Conservation (phyloP, 2,888 invertebrate species). For the Geophilus truncorum region DNA sequence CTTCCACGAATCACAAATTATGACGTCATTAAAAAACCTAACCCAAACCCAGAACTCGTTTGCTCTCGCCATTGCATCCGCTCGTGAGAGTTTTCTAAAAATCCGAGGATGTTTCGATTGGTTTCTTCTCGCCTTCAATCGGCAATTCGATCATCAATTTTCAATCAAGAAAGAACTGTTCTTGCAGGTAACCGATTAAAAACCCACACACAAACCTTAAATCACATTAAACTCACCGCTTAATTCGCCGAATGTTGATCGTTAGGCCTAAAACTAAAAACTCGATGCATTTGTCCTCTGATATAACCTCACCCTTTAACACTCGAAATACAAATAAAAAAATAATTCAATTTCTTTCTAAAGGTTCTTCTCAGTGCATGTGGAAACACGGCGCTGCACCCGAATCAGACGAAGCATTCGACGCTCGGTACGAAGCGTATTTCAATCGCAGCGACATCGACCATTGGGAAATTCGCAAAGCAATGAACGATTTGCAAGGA, state of each 20-base stretch:
- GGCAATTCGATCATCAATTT: neutral
- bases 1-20: neutral
- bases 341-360: no score
- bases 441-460: conserved; percentile 84
- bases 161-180: neutral
- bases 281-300: neutral
- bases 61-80: neutral
- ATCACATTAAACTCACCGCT: no score
- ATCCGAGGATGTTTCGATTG: neutral
- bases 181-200: neutral
- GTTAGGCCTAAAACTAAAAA: no score
- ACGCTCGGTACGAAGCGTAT: conserved; percentile 72
- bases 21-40: neutral
- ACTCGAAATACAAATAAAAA: neutral
- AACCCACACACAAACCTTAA: no score
- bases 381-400: conserved; percentile 36
- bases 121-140: neutral
- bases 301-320: no score
- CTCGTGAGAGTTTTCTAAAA: neutral
- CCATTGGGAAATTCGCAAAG: conserved; percentile 90
- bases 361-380: conserved; percentile 2
- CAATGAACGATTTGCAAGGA: conserved; percentile 79
- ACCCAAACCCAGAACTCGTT: neutral
- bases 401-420: conserved; percentile 81
- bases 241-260: no score